Percentiles rank a stretch among this genome's conserved stretches.
phyloP scores from a whole-genome alignment of 2,113 vertebrate species.

The Microtus oregoni region DNA sequence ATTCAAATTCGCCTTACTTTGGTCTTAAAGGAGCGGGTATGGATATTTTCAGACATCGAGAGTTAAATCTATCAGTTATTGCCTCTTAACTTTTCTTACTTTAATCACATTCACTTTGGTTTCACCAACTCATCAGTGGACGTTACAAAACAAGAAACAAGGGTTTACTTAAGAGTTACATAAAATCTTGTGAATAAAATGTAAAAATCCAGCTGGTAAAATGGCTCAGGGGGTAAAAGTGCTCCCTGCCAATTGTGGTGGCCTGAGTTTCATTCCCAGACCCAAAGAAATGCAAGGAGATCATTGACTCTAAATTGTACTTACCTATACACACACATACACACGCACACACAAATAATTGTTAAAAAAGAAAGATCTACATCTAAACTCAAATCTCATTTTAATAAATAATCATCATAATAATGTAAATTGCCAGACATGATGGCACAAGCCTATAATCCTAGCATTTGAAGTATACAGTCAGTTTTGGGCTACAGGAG shows the following conservation, averaged over 20 bases:
- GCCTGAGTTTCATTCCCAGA: neutral
- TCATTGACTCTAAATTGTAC: neutral
- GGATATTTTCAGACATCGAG: neutral
- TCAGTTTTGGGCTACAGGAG: neutral
- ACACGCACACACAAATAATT: neutral
- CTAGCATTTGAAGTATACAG: neutral
- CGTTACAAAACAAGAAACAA: constrained; percentile 29
- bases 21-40: neutral
- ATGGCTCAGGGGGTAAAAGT: no score
- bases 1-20: neutral
- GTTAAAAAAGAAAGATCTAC: neutral
- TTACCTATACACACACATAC: neutral
- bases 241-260: no score
- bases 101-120: neutral
- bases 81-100: neutral
- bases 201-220: neutral
- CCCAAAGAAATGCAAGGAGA: neutral
- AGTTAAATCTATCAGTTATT: constrained; percentile 18
- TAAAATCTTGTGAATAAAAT: constrained; percentile 37
- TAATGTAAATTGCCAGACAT: neutral
- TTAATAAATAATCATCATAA: neutral
- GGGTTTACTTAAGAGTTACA: constrained; percentile 17
- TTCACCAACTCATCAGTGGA: constrained; percentile 25
- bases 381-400: neutral
- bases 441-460: neutral